Conservation (phyloP, 2,888 invertebrate genomes). For the Pachydiplax longipennis region DNA sequence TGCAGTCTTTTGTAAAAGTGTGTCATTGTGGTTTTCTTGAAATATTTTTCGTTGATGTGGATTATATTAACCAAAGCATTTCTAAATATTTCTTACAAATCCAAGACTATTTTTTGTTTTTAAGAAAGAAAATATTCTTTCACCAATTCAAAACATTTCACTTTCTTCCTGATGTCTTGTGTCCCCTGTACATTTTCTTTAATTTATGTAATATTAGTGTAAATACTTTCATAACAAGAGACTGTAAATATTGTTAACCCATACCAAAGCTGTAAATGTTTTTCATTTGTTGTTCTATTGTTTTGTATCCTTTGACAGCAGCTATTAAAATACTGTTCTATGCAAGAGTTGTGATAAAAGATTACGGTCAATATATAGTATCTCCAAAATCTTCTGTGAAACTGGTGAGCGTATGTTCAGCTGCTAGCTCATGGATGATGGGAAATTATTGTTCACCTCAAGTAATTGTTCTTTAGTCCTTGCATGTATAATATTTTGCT, state of each 20-base stretch:
- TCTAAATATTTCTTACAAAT: background rate
- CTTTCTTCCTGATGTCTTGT: background rate
- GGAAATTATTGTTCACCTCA: background rate
- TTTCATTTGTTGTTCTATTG: slow-evolving; percentile 22
- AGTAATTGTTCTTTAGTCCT: background rate
- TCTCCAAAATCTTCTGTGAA: background rate
- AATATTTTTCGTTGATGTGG: background rate
- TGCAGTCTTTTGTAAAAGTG: background rate
- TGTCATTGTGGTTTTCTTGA: background rate
- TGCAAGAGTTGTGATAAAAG: background rate
- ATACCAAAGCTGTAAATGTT: slow-evolving; percentile 41
- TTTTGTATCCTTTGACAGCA: background rate
- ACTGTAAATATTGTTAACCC: slow-evolving; percentile 25
- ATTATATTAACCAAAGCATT: background rate
- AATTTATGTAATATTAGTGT: background rate
- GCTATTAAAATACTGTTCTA: background rate
- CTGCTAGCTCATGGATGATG: background rate
- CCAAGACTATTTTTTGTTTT: background rate
- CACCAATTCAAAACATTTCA: background rate
- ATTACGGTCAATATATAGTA: background rate
- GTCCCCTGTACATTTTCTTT: background rate
- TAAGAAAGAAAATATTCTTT: background rate
- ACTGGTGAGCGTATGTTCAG: background rate
- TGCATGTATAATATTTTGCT: background rate
- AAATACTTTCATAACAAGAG: background rate